Evolutionary conservation across 1,140 invertebrate species (phyloP).

Genomic region (Ceratina australensis): DNA sequence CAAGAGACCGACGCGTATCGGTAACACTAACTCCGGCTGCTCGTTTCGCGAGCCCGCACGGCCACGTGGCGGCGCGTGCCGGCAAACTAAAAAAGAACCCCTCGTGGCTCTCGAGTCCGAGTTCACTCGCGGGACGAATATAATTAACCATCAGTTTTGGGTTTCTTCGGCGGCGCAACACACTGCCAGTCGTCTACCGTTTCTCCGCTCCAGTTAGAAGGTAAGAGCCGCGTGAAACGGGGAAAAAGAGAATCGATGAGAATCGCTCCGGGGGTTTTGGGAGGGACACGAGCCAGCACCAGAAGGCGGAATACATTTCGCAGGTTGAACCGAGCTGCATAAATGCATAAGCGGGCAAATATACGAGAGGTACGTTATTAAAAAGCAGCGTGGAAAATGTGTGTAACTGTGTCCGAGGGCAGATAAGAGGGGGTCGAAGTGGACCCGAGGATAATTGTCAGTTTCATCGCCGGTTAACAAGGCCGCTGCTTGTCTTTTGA

Average conservation of each 20-base stretch:
- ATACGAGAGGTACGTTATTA: background rate
- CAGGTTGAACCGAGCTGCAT: slow-evolving; percentile 17
- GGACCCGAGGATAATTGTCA: slow-evolving; percentile 11
- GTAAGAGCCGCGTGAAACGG: slow-evolving; percentile 9
- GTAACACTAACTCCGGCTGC: slow-evolving; percentile 70
- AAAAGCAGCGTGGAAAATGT: background rate
- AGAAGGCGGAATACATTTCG: slow-evolving; percentile 51
- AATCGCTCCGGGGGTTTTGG: slow-evolving; percentile 9
- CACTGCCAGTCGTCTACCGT: slow-evolving; percentile 11
- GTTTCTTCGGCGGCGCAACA: slow-evolving; percentile 72
- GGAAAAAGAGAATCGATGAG: slow-evolving; percentile 31
- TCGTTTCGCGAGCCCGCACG: slow-evolving; percentile 70
- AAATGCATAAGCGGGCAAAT: slow-evolving; percentile 7
- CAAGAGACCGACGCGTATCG: slow-evolving; percentile 61
- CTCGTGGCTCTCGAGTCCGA: slow-evolving; percentile 62
- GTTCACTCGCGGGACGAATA: slow-evolving; percentile 71
- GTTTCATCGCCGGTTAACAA: background rate
- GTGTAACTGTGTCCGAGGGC: background rate
- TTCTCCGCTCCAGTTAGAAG: background rate
- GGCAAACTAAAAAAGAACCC: slow-evolving; percentile 76
- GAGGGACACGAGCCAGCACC: slow-evolving; percentile 23
- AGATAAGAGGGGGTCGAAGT: slow-evolving; percentile 2
- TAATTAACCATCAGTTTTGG: slow-evolving; percentile 80
- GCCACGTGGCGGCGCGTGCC: slow-evolving; percentile 79
- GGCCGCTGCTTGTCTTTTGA: slow-evolving; percentile 6